phyloP scores from a whole-genome alignment of 2,888 invertebrate genomes.

The Hyposoter dolosus region DNA sequence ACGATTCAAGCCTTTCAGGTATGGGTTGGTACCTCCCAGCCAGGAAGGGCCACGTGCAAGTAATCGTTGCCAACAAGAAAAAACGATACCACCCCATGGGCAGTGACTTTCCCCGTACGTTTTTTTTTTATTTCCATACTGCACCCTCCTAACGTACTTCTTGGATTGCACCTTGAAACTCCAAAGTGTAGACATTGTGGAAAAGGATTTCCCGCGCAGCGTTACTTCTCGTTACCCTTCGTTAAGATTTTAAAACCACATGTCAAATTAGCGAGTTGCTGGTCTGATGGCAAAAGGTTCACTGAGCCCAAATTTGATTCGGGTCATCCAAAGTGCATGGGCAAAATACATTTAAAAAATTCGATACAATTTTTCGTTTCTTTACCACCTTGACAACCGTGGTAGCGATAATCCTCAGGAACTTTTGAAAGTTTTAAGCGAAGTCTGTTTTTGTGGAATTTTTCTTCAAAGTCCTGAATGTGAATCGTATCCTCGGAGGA shows the following conservation, averaged over 20 bases:
- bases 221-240: constrained; percentile 53
- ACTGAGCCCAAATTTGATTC: constrained; percentile 18
- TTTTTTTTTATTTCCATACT: constrained; percentile 55
- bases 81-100: constrained; percentile 8
- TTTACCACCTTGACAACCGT: background rate
- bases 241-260: constrained; percentile 49
- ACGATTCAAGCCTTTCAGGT: constrained; percentile 33
- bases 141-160: constrained; percentile 55
- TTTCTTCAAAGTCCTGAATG: background rate
- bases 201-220: constrained; percentile 37
- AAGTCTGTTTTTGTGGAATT: background rate
- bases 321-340: background rate
- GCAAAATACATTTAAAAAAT: background rate
- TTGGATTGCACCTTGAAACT: constrained; percentile 10
- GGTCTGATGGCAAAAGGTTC: constrained; percentile 1
- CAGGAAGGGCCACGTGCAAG: constrained; percentile 8
- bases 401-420: background rate
- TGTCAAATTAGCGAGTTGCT: constrained; percentile 38
- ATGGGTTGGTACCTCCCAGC: constrained; percentile 1
- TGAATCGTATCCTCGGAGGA: background rate
- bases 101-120: constrained; percentile 19
- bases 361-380: background rate
- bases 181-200: constrained; percentile 14
- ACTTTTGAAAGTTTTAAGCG: background rate
- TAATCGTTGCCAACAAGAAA: constrained; percentile 19